Base-by-base conservation (phyloP, 2,888 invertebrate genomes). In the Brachyopa scutellaris region DNA sequence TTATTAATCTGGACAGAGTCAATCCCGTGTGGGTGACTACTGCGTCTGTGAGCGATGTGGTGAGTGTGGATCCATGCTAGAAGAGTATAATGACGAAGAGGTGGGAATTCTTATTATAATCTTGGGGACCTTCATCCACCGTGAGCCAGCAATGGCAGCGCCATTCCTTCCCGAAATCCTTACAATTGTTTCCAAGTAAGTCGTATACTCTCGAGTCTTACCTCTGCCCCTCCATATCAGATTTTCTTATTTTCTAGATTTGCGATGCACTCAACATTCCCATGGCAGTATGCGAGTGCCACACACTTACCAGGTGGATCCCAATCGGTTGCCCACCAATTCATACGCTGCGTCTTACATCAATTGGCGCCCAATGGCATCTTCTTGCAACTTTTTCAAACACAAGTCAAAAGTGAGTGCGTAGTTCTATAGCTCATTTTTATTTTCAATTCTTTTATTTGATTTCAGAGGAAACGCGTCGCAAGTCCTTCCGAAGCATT, bases 41-140 rank as follows among this genome's bases (percentile, higher is more conserved):
- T 94, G 94, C 82, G 92, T 94, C 17, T 93, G 93, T 85, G 93
- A 94, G 72, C 92, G 94, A 90, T 93, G 91, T 88, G 94, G 96
- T 0, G 97, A 98, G 88, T 99, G 99, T 90, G 97, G 98, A 11
- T 94, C 95, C 1, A 92, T 95, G 2, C 93, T 94, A 80, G 97
- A 98, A 89, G 95, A 97, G 88, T 99, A 98, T 91, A 97, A 97
- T 84, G 99, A 99, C 89, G 99, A 99, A 89, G 99, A 99, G 89
- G 92, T 99, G 73, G 98, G 97, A 0, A 93, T 99, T 64, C 95
- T 98, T 87, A 96, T 99, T 86, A 96, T 99, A 51, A 96, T 96
- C 83, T 91, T 99, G 84, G 97, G 97, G 23, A 99, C 99, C 0
- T 99, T 98, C 90, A 97, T 99, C 84, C 98, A 99, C 88, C 93